Evolutionary conservation across 2,888 invertebrate species (phyloP).

Genomic region (Ennomos fuscantarius): DNA sequence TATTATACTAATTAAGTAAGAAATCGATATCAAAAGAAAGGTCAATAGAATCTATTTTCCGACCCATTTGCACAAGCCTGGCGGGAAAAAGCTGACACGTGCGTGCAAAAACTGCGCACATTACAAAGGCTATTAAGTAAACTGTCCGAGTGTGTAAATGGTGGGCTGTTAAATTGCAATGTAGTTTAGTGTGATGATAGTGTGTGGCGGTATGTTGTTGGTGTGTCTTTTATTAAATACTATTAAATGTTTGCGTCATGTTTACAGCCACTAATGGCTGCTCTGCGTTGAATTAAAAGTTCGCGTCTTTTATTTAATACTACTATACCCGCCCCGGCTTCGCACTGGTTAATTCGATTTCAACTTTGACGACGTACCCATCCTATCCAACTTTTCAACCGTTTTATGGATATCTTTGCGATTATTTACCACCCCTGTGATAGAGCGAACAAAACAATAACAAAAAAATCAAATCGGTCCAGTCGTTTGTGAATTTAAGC

Average conservation of each 20-base stretch:
- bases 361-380: no score
- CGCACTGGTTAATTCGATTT: no score
- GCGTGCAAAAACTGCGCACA: slow-evolving; percentile 30
- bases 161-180: slow-evolving; percentile 31
- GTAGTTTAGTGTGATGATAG: slow-evolving; percentile 33
- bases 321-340: no score
- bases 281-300: background rate
- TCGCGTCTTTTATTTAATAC: no score
- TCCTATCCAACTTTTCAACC: no score
- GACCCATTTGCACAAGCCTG: slow-evolving; percentile 30
- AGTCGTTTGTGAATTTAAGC: no score
- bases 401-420: no score
- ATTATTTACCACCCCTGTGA: no score
- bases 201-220: slow-evolving; percentile 26
- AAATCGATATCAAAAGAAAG: slow-evolving; percentile 18
- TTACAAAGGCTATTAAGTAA: slow-evolving; percentile 37
- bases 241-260: slow-evolving; percentile 19
- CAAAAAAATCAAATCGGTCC: no score
- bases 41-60: slow-evolving; percentile 32
- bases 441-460: no score
- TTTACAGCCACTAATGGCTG: slow-evolving; percentile 17
- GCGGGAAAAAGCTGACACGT: slow-evolving; percentile 37
- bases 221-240: slow-evolving; percentile 5
- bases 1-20: slow-evolving; percentile 7
- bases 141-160: slow-evolving; percentile 40